Evolutionary conservation across 2,888 invertebrate species (phyloP).

Genomic region (Drosophila anomelani): DNA sequence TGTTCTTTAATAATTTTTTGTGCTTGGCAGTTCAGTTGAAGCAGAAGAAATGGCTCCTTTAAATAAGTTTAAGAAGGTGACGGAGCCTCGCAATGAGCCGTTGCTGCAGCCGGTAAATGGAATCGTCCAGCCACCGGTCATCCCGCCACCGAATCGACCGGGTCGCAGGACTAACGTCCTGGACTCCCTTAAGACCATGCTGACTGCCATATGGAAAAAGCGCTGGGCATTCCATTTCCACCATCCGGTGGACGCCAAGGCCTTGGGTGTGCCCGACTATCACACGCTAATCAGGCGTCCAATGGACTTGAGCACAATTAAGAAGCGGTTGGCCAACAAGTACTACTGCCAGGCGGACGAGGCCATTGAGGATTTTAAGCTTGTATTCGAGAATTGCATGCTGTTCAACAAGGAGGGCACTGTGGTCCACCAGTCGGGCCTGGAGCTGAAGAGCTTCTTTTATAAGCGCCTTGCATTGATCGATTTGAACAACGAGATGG

Average conservation of each 20-base stretch:
- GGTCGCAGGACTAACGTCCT: constrained; percentile 49
- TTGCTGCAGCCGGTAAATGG: constrained; percentile 48
- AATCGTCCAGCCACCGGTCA: constrained; percentile 51
- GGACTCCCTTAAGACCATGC: constrained; percentile 26
- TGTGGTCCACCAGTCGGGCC: constrained; percentile 30
- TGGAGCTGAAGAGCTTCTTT: constrained; percentile 24
- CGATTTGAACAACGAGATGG: constrained; percentile 37
- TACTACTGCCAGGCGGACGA: constrained; percentile 52
- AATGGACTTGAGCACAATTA: constrained; percentile 54
- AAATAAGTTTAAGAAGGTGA: no score
- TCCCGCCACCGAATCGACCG: constrained; percentile 32
- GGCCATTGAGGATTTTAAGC: constrained; percentile 45
- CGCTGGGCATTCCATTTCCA: constrained; percentile 27
- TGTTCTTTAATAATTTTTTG: not conserved
- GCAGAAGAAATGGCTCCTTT: not conserved
- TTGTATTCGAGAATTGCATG: constrained; percentile 52
- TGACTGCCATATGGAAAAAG: constrained; percentile 15
- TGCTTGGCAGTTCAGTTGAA: no score
- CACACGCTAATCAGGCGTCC: constrained; percentile 32
- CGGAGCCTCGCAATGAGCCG: constrained; percentile 11
- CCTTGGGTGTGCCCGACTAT: constrained; percentile 37
- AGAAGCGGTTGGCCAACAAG: constrained; percentile 36
- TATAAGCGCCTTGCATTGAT: constrained; percentile 2
- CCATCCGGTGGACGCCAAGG: constrained; percentile 45
- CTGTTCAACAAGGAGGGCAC: constrained; percentile 33